Evolutionary conservation across 2,888 invertebrate genomes (phyloP), one percentile per base, ranked within the genome.

Genomic region (Allygus modestus): DNA sequence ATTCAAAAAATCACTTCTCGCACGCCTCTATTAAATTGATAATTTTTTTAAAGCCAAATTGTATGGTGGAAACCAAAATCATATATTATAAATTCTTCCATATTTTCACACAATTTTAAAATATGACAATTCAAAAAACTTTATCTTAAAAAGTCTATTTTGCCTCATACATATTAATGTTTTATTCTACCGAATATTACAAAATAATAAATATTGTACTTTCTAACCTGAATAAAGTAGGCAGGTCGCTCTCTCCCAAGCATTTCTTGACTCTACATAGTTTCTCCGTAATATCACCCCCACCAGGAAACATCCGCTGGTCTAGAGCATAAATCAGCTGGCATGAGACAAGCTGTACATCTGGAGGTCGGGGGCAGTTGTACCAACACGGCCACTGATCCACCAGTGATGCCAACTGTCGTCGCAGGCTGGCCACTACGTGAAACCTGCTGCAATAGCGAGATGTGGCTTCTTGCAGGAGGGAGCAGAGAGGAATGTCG

Each of bases 401-500:
- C 26, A 77, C 51, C 46, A 77, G 46, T 11, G 23, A 41, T n/a
- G 7, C 28, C 28, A 46, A 41, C 46, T 28, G 46, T 28, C 46
- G 5, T 2, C 9, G 37, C 46, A 77, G 28, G 75, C 4, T 46
- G 26, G 46, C 75, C 46, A 77, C 9, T 12, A 77, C n/a, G 23
- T 77, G 75, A 46, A 77, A 77, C 75, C 31, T 43, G 28, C 75
- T 77, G 28, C 23, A 51, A 17, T 77, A 77, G 26, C 7, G 12
- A 7, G 46, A 77, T 4, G 46, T 46, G 41, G n/a, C 28, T 46
- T 37, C 5, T 77, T 46, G 26, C 26, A 77, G 26, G 1, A 26
- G 41, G 0, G 75, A 1, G 28, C 75, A 77, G 26, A 51, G 46
- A 20, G 20, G 20, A 71, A 33, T 41, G 9, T 23, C 31, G n/a